Percentiles rank a stretch among this genome's conserved stretches.
These are phyloP conservation scores for Vespertilio murinus DNA, from an alignment of 2,797 vertebrate species.

Conservation along the genomic window DNA sequence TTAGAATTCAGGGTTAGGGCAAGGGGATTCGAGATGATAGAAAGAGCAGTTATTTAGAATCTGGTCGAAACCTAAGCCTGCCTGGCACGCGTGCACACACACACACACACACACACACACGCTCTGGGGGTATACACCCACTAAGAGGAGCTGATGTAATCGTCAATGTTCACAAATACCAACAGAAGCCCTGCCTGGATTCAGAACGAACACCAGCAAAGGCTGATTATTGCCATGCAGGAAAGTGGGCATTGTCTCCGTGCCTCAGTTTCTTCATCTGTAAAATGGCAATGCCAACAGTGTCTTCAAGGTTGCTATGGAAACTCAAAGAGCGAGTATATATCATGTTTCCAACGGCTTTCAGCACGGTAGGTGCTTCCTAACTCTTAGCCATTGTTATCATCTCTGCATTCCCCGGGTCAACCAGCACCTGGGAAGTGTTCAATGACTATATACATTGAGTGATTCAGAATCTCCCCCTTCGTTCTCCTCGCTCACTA, in stretches of 20 bases:
- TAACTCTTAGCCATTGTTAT: background rate
- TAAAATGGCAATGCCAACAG: background rate
- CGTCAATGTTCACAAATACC: background rate
- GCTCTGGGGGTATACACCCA: background rate
- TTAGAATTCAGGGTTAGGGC: background rate
- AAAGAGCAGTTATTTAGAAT: background rate
- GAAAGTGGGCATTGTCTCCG: background rate
- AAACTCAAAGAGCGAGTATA: background rate
- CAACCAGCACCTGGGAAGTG: background rate
- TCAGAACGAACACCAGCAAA: background rate
- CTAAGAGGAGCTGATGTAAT: background rate
- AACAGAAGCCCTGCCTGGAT: background rate
- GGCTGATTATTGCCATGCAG: background rate
- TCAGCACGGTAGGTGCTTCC: background rate
- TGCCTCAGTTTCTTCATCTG: background rate
- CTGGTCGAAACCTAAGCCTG: background rate
- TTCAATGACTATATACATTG: background rate
- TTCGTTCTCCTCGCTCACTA: background rate
- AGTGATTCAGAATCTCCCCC: background rate
- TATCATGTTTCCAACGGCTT: background rate
- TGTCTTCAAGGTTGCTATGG: background rate
- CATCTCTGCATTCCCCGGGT: background rate
- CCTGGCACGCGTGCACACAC: fast-evolving
- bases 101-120: background rate
- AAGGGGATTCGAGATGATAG: background rate